A percentile compares a stretch with the other conserved stretches of the same genome.
phyloP scores from a whole-genome alignment of 2,888 invertebrate species.

The Meganola albula region DNA sequence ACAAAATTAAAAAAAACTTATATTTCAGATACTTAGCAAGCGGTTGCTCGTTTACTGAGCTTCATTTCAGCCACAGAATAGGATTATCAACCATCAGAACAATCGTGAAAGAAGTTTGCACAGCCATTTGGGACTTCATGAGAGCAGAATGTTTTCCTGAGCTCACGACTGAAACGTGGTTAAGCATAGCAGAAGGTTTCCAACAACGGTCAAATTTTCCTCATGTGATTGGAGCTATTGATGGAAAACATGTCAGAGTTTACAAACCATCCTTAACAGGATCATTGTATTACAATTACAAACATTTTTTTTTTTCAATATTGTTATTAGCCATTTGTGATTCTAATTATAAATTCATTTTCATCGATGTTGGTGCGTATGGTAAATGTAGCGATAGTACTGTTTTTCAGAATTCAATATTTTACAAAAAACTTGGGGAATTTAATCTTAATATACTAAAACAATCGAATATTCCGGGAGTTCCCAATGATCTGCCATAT shows the following conservation, averaged over 20 bases:
- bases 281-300: too few relatives aligned
- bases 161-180: slow-evolving; percentile 7
- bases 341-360: slow-evolving; percentile 13
- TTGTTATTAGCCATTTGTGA: too few relatives aligned
- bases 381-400: slow-evolving; percentile 11
- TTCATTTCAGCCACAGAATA: slow-evolving; percentile 1
- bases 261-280: slow-evolving; percentile 4
- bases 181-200: slow-evolving; percentile 10
- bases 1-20: slow-evolving; percentile 7
- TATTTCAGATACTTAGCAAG: slow-evolving; percentile 14
- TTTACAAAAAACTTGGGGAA: slow-evolving; percentile 11
- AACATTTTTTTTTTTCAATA: too few relatives aligned
- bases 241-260: slow-evolving; percentile 8
- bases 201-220: slow-evolving; percentile 9
- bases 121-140: neutral
- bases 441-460: slow-evolving; percentile 10
- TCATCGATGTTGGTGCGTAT: slow-evolving; percentile 9
- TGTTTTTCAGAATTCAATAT: slow-evolving; percentile 11
- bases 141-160: neutral
- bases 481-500: slow-evolving; percentile 11
- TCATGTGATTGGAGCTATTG: slow-evolving; percentile 7
- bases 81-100: slow-evolving; percentile 2
- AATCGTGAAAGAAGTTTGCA: slow-evolving; percentile 3
- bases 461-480: slow-evolving; percentile 7
- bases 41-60: slow-evolving; percentile 5